Conservation (phyloP, 2,113 vertebrate genomes). For the Pelodiscus sinensis region DNA sequence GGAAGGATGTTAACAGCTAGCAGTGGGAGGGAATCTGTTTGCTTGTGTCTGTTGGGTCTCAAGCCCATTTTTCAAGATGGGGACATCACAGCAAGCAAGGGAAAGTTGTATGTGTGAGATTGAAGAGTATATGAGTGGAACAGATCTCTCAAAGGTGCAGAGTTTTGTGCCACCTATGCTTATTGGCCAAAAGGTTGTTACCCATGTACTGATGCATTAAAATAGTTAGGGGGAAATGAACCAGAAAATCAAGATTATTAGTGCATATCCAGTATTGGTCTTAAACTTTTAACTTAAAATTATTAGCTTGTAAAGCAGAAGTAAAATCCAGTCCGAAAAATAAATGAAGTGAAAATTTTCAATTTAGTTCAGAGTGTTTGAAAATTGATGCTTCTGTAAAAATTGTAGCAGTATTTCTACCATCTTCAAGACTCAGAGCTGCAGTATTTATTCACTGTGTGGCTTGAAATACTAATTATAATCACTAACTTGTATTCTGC, state of each 20-base stretch:
- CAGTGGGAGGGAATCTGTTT: not conserved
- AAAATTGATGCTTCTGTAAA: not conserved
- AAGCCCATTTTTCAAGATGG: not conserved
- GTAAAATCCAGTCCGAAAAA: constrained; percentile 21
- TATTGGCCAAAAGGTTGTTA: not conserved
- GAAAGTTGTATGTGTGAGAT: not conserved
- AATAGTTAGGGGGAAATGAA: constrained; percentile 3
- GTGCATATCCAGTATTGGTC: constrained; percentile 2
- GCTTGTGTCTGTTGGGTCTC: not conserved
- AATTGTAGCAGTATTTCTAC: not conserved
- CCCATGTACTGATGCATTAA: constrained; percentile 28
- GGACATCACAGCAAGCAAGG: not conserved
- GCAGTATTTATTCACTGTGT: constrained; percentile 2
- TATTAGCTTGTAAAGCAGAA: constrained; percentile 43
- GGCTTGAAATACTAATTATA: not conserved
- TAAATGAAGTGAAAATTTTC: not conserved
- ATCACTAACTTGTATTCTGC: constrained; percentile 3
- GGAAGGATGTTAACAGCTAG: not conserved
- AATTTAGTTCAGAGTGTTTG: not conserved
- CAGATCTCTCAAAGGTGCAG: constrained; percentile 16
- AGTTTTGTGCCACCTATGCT: not conserved
- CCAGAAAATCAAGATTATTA: not conserved
- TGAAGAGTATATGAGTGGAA: not conserved
- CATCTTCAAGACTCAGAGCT: not conserved
- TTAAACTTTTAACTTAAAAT: not conserved